Base-by-base conservation (phyloP, 2,888 invertebrate genomes). In the Muschampia plurimacula region DNA sequence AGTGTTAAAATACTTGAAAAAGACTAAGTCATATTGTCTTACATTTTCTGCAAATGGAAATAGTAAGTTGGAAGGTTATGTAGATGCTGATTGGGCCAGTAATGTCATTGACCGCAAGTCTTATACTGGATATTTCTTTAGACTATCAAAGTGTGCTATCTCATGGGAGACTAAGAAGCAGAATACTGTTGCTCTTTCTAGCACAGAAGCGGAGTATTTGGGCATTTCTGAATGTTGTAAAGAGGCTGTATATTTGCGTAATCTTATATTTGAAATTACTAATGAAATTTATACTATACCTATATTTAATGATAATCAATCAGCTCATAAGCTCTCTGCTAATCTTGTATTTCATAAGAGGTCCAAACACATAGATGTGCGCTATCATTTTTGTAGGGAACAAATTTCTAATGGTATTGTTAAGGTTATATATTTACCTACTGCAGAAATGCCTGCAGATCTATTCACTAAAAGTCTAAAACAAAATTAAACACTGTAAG, bases 401-500 rank as follows among this genome's bases (percentile, higher is more conserved):
- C 32, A 62, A 36, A 8, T 62, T 9, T 12, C 32, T 32, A 62
- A 62, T 62, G n/a, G 32, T 22, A 12, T 62, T 36, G 36, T 39
- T 22, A 62, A 13, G 32, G 7, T 62, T 5, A 36, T 13, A 62
- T 62, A 62, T 28, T 62, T 62, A 28, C 22, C 62, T 12, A 62
- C 39, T 62, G 39, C 62, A 62, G 62, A 62, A 5, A 62, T 62
- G 62, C 62, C 62, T 36, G 62, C 62, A 36, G 62, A 62, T 62
- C 36, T 62, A 36, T 10, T 52, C 6, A 57, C 39, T 49, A 15
- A 63, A 36, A 66, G 60, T 15, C 28, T 57, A 12, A 12, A 7
- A 6, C 8, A 15, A 6, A 52, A 15, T 52, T 1, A 52, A 52
- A 15, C 41, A 41, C 41, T 41, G 6, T 41, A 41, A 41, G 41